These are phyloP conservation scores for Labeo rohita DNA, from an alignment of 2,113 vertebrate species.

Conservation along the genomic window DNA sequence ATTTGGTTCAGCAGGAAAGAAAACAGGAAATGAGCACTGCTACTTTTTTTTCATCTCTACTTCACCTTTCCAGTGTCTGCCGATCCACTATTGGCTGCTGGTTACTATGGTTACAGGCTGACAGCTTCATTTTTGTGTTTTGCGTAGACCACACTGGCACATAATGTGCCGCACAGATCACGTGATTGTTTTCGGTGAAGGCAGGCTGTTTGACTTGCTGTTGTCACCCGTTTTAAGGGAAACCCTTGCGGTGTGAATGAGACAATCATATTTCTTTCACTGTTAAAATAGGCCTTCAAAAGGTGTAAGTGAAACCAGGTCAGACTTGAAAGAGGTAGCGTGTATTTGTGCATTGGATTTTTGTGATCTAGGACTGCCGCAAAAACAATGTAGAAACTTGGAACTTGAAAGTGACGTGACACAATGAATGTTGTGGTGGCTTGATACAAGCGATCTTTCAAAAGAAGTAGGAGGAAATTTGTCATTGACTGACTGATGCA, in stretches of 20 bases:
- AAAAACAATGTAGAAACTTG: background rate
- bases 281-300: background rate
- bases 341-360: background rate
- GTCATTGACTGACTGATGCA: background rate
- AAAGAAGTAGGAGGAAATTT: background rate
- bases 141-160: background rate
- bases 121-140: constrained; percentile 16
- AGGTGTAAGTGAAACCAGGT: background rate
- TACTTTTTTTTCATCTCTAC: constrained; percentile 44
- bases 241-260: background rate
- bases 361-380: background rate
- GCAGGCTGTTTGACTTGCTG: background rate
- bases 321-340: background rate
- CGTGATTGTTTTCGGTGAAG: background rate
- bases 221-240: background rate
- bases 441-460: background rate
- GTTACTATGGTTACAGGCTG: constrained; percentile 52
- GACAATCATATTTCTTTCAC: background rate
- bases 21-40: constrained; percentile 63
- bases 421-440: background rate
- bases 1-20: constrained; percentile 60
- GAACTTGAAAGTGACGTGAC: constrained; percentile 22
- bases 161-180: background rate
- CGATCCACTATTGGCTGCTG: constrained; percentile 47
- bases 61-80: constrained; percentile 49